These are phyloP conservation scores for Drosophila incognita DNA, from an alignment of 2,888 invertebrate species.

Conservation along the genomic window DNA sequence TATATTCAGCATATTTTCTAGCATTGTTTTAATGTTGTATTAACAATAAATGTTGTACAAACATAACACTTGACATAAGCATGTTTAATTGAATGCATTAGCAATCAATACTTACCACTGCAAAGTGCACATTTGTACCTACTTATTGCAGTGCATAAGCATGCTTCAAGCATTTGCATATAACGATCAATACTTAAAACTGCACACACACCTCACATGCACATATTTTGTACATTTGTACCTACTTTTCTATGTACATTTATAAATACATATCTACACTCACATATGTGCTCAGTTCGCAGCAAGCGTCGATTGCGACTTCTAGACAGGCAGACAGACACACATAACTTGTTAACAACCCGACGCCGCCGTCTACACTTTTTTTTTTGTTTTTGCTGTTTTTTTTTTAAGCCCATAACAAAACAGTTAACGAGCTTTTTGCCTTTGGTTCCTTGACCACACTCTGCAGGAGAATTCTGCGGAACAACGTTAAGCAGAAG, in stretches of 20 bases:
- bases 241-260: neutral
- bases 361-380: constrained; percentile 31
- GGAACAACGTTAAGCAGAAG: constrained; percentile 38
- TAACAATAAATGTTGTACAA: neutral
- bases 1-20: neutral
- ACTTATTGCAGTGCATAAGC: neutral
- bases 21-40: neutral
- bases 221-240: neutral
- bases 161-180: neutral
- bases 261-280: constrained; percentile 2
- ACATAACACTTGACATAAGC: neutral
- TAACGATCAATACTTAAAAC: neutral
- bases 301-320: constrained; percentile 16
- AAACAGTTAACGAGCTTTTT: constrained; percentile 66
- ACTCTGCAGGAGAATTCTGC: constrained; percentile 36
- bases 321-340: constrained; percentile 11
- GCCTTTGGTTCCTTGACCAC: constrained; percentile 37
- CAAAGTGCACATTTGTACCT: neutral
- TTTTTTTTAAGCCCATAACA: constrained; percentile 51
- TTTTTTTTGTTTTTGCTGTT: neutral
- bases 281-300: constrained; percentile 1
- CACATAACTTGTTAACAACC: constrained; percentile 49
- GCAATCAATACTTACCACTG: neutral
- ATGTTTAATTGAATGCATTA: neutral
- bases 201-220: neutral